Percentiles rank a stretch among this genome's conserved stretches.
These are phyloP conservation scores for Atractosteus spatula DNA, from an alignment of 2,113 vertebrate species.

Conservation along the genomic window DNA sequence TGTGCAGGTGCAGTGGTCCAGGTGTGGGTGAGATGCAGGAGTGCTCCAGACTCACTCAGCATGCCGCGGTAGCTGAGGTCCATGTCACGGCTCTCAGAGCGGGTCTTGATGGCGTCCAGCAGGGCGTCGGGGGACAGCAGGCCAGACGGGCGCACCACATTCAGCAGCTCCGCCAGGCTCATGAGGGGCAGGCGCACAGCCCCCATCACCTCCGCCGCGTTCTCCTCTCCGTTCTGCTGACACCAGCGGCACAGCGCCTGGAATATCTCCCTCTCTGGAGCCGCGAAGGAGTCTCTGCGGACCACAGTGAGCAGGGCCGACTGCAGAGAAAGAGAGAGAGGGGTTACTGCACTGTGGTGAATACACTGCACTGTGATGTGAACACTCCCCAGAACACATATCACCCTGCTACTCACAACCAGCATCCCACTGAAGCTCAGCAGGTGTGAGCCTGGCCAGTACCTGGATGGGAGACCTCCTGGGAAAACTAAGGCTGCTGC, in stretches of 20 bases:
- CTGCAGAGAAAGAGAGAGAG: conserved; percentile 52
- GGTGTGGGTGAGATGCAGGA: not conserved
- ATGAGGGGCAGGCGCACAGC: conserved; percentile 91
- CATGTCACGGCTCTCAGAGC: conserved; percentile 96
- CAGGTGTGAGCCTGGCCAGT: too few species aligned
- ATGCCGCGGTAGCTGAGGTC: conserved; percentile 97
- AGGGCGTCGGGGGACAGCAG: conserved; percentile 90
- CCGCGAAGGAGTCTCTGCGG: conserved; percentile 87
- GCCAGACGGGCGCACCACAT: conserved; percentile 87
- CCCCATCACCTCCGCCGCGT: conserved; percentile 81
- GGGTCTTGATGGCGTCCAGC: conserved; percentile 94
- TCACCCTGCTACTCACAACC: too few species aligned
- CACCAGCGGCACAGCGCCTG: conserved; percentile 92
- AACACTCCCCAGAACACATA: too few species aligned
- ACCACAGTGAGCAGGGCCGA: conserved; percentile 84
- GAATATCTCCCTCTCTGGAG: conserved; percentile 94
- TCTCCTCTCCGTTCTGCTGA: conserved; percentile 82
- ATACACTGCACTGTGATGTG: too few species aligned
- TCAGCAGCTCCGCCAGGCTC: conserved; percentile 93
- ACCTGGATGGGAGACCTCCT: too few species aligned
- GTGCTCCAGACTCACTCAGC: conserved; percentile 77
- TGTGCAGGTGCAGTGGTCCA: not conserved
- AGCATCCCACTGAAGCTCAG: too few species aligned
- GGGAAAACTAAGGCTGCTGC: too few species aligned
- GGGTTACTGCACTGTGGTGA: not conserved